These are phyloP conservation scores for Coreius guichenoti DNA, from an alignment of 2,797 vertebrate species.

Conservation along the genomic window DNA sequence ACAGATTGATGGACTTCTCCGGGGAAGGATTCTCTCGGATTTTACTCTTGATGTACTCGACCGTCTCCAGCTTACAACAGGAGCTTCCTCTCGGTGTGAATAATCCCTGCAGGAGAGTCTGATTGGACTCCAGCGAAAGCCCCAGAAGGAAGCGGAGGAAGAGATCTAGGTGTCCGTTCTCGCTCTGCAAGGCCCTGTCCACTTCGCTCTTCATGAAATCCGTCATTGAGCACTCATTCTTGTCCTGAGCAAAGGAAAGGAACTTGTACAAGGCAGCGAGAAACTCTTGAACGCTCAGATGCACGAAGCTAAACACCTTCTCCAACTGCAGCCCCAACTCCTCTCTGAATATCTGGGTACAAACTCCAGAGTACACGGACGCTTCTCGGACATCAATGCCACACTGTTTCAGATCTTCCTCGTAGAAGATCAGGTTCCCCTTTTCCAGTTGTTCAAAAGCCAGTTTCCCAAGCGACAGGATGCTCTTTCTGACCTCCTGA, in stretches of 20 bases:
- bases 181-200: not conserved
- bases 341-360: constrained; percentile 11
- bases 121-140: constrained; percentile 1
- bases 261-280: constrained; percentile 22
- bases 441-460: constrained; percentile 24
- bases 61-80: not conserved
- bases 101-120: not conserved
- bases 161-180: constrained; percentile 8
- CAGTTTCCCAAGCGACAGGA: constrained; percentile 12
- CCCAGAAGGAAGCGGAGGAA: not conserved
- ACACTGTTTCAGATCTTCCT: not conserved
- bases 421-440: constrained; percentile 1
- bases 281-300: constrained; percentile 43
- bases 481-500: not conserved
- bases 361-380: constrained; percentile 17
- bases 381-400: not conserved
- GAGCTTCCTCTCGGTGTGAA: not conserved
- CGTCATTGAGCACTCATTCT: not conserved
- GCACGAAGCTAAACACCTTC: constrained; percentile 26
- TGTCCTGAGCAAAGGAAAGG: not conserved
- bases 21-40: constrained; percentile 3
- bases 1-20: constrained; percentile 8
- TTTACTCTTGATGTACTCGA: constrained; percentile 4
- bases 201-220: constrained; percentile 3
- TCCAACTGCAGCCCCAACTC: not conserved